Evolutionary conservation across 2,113 vertebrate genomes (phyloP).

Genomic region (Panurus biarmicus): DNA sequence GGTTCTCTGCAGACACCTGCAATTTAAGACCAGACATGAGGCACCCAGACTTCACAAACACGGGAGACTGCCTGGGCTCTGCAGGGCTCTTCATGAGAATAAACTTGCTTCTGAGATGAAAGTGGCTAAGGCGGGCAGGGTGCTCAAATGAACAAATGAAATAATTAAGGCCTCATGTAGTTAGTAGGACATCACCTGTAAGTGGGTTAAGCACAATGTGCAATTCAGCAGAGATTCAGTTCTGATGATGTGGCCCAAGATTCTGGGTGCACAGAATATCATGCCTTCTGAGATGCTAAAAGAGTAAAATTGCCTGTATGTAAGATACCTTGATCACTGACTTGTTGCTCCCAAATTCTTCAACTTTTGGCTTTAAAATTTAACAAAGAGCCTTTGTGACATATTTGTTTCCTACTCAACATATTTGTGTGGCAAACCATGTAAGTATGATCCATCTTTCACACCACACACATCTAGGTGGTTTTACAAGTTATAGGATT

Average conservation of each 20-base stretch:
- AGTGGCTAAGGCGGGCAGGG: not conserved
- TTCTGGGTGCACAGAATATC: not conserved
- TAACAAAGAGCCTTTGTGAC: not conserved
- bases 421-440: not conserved
- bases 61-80: not conserved
- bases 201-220: not conserved
- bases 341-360: not conserved
- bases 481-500: not conserved
- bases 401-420: not conserved
- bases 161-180: not conserved
- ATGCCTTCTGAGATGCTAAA: not conserved
- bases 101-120: not conserved
- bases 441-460: not conserved
- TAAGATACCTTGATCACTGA: not conserved
- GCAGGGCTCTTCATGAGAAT: not conserved
- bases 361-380: not conserved
- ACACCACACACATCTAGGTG: not conserved
- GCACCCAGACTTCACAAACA: not conserved
- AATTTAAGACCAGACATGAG: not conserved
- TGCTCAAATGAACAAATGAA: not conserved
- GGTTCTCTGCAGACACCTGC: not conserved
- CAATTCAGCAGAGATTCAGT: not conserved
- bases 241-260: not conserved
- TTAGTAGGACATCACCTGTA: not conserved
- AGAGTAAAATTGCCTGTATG: not conserved